Evolutionary conservation across 1,140 invertebrate genomes (phyloP).

Genomic region (Drosophila ercepeae): DNA sequence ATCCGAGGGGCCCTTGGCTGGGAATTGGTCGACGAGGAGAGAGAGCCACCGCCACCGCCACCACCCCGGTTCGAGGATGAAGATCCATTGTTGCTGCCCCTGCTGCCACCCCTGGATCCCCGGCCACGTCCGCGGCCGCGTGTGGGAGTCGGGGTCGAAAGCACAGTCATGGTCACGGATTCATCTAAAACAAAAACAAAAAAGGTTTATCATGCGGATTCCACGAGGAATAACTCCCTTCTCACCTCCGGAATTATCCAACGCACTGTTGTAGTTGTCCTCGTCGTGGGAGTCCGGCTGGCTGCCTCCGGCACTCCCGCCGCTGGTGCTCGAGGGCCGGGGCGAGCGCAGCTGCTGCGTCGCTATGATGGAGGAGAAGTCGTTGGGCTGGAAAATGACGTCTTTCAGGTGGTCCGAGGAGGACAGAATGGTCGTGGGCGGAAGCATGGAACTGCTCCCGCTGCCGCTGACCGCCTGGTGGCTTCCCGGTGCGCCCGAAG

Average conservation of each 20-base stretch:
- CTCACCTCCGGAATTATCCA: constrained; percentile 71
- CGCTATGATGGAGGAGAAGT: constrained; percentile 77
- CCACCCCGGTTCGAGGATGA: constrained; percentile 26
- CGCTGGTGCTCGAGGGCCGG: constrained; percentile 48
- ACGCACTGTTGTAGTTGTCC: constrained; percentile 57
- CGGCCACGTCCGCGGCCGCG: constrained; percentile 72
- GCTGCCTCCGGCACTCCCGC: constrained; percentile 59
- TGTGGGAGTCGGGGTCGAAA: constrained; percentile 36
- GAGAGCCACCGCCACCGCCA: constrained; percentile 3
- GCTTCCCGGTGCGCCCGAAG: constrained; percentile 27
- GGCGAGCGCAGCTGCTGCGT: constrained; percentile 69
- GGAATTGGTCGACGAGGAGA: neutral
- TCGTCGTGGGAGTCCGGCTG: constrained; percentile 59
- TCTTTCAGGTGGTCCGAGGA: constrained; percentile 77
- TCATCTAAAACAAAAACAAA: constrained; percentile 53
- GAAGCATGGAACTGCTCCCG: constrained; percentile 58
- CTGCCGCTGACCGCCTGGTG: constrained; percentile 37
- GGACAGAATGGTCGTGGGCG: constrained; percentile 74
- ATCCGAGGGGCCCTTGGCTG: constrained; percentile 67
- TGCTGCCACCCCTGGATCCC: constrained; percentile 56
- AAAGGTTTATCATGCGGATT: neutral
- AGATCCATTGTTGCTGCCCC: constrained; percentile 28
- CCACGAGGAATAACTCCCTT: neutral
- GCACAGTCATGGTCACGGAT: constrained; percentile 28
- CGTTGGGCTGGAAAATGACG: constrained; percentile 78